A percentile compares a stretch with the other conserved stretches of the same genome.
These are phyloP conservation scores for Forbesichthys papilliferus DNA, from an alignment of 2,113 vertebrate species.

Conservation along the genomic window DNA sequence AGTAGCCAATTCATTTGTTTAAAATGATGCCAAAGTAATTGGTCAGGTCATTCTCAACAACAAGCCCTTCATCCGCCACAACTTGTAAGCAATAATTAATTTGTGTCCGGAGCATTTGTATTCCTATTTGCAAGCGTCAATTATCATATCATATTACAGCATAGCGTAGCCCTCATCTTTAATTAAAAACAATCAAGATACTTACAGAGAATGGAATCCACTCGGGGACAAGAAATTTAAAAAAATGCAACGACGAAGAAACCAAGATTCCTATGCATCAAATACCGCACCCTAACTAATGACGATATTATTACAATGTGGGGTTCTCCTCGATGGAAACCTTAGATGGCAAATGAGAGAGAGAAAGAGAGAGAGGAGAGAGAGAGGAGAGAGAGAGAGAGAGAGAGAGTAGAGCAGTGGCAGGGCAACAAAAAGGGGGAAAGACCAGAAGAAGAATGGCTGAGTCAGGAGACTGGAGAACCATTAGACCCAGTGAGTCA, in stretches of 20 bases:
- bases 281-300: conserved; percentile 33
- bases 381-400: conserved; percentile 9
- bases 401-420: conserved; percentile 30
- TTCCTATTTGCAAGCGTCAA: conserved; percentile 42
- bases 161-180: conserved; percentile 17
- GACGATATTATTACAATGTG: conserved; percentile 12
- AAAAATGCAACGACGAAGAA: conserved; percentile 17
- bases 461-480: conserved; percentile 66
- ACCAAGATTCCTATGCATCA: conserved; percentile 7
- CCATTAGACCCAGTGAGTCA: conserved; percentile 67
- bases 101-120: conserved; percentile 37
- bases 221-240: conserved; percentile 30
- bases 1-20: conserved; percentile 49
- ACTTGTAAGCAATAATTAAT: conserved; percentile 42
- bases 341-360: conserved; percentile 4
- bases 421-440: conserved; percentile 43
- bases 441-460: conserved; percentile 71
- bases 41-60: conserved; percentile 53
- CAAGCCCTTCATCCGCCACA: conserved; percentile 31
- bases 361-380: conserved; percentile 8
- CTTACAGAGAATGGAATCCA: conserved; percentile 38
- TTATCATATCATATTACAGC: conserved; percentile 48
- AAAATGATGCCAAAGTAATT: conserved; percentile 55
- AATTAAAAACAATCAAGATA: conserved; percentile 59
- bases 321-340: not conserved